Base-by-base conservation (phyloP, 2,797 vertebrate species). In the Chelidonichthys spinosus region DNA sequence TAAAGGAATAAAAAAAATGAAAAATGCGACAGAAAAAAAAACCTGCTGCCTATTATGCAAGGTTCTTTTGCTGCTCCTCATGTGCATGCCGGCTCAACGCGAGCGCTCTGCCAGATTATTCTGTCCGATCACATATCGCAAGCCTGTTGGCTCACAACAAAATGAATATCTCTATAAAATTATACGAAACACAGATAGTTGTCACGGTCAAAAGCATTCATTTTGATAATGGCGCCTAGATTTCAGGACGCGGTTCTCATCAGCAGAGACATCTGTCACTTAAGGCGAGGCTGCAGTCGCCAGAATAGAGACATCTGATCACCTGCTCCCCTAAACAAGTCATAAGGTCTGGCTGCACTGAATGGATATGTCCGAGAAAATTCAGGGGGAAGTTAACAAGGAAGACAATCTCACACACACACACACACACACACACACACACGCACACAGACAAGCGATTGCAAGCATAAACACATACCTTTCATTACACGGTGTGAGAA, bases 401-500 rank as follows among this genome's bases (percentile, higher is more conserved):
- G 61, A 46, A 74, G 64, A 79, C 63, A 59, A 35, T 33, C 75
- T 61, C 79, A 82, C 71, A 85, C 71, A 80, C 72, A 36, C 40
- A 76, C 60, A 10, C 74, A 46, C 25, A 17, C 64, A 65, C 25
- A 37, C 25, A 25, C 25, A 25, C 25, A 25, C 25, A 25, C 25
- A 25, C 25, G 25, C 25, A 25, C 25, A 25, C 25, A 25, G 25
- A 25, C 25, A 25, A 25, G 25, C 25, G 25, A 25, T 25, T 37
- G 49, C 32, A 6, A 72, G 70, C 55, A 6, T 46, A 73, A 71
- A 76, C 84, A 78, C 78, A 66, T 65, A 69, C 47, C 68, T 42
- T 76, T 75, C 62, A 87, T 92, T 92, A 85, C 78, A 58, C 49
- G 44, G 55, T 75, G 75, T 37, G 73, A 84, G 83, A 89, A 78